Percentiles rank a stretch among this genome's conserved stretches.
Evolutionary conservation across 2,113 vertebrate species (phyloP).

Genomic region (Colistium nudipinnis): DNA sequence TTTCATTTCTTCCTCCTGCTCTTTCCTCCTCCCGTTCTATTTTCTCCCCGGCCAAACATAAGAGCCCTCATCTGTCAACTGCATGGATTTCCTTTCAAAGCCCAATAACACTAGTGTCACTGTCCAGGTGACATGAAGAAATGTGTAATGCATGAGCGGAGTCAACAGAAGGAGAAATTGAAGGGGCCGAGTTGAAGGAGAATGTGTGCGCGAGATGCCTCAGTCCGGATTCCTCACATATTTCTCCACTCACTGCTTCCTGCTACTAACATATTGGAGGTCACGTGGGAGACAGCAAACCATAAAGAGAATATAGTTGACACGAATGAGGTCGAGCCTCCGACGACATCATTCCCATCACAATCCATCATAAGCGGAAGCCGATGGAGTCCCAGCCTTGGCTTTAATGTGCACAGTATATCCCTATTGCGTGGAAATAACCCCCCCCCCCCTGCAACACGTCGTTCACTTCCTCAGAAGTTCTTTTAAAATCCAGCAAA

Average conservation of each 20-base stretch:
- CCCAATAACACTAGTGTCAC: constrained; percentile 55
- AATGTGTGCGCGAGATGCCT: constrained; percentile 19
- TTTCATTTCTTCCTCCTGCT: constrained; percentile 34
- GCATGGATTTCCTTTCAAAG: constrained; percentile 76
- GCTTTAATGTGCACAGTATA: constrained; percentile 33
- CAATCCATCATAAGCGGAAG: constrained; percentile 40
- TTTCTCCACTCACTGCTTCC: constrained; percentile 13
- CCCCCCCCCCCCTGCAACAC: background rate
- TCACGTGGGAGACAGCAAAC: constrained; percentile 36
- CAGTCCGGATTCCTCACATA: constrained; percentile 9
- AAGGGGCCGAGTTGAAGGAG: constrained; percentile 35
- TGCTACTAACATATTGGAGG: constrained; percentile 50
- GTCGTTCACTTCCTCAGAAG: background rate
- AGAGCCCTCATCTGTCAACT: constrained; percentile 67
- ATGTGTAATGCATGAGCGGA: background rate
- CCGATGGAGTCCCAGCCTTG: constrained; percentile 22
- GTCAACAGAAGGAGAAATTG: constrained; percentile 9
- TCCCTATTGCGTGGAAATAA: constrained; percentile 19
- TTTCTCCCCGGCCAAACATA: constrained; percentile 63
- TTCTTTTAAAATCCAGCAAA: constrained; percentile 15
- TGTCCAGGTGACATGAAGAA: constrained; percentile 51
- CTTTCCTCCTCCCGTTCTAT: constrained; percentile 51
- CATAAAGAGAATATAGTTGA: constrained; percentile 49
- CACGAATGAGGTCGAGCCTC: constrained; percentile 35
- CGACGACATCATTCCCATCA: constrained; percentile 46